Percentiles rank a stretch among this genome's conserved stretches.
Conservation (phyloP, 2,888 invertebrate species). For the Tachina lurida region DNA sequence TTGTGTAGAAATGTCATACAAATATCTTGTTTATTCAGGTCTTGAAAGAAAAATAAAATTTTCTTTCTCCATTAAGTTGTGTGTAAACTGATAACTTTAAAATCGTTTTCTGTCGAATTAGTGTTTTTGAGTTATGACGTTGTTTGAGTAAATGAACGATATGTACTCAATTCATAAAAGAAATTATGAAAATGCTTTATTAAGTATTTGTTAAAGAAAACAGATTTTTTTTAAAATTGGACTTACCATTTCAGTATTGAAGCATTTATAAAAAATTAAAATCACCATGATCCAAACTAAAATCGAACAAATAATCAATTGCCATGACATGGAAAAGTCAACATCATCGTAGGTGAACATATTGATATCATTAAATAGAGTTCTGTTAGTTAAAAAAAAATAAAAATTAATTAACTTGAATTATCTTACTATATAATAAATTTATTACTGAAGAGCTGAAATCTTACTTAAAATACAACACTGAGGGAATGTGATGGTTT, state of each 20-base stretch:
- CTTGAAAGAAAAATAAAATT: too few species aligned
- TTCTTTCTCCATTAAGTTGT: too few species aligned
- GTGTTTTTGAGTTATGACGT: too few species aligned
- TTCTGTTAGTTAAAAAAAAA: constrained; percentile 44
- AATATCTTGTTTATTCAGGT: too few species aligned
- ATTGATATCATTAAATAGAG: constrained; percentile 65
- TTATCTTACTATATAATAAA: neutral
- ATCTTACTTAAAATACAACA: constrained; percentile 76
- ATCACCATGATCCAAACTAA: constrained; percentile 76
- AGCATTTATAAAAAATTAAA: constrained; percentile 74
- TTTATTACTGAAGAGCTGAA: neutral
- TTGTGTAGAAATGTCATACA: too few species aligned
- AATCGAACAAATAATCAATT: constrained; percentile 72
- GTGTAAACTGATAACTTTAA: too few species aligned
- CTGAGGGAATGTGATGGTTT: constrained; percentile 76
- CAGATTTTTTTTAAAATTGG: neutral
- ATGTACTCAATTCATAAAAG: too few species aligned
- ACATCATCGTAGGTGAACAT: constrained; percentile 62
- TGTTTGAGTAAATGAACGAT: too few species aligned
- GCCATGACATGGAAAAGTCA: constrained; percentile 76
- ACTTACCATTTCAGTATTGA: constrained; percentile 75
- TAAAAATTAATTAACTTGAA: neutral
- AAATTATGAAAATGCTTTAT: too few species aligned
- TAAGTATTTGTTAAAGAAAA: neutral
- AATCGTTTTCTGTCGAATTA: too few species aligned